Evolutionary conservation across 2,888 invertebrate species (phyloP), one percentile per base, ranked within the genome.

Genomic region (Drosophila planitibia): DNA sequence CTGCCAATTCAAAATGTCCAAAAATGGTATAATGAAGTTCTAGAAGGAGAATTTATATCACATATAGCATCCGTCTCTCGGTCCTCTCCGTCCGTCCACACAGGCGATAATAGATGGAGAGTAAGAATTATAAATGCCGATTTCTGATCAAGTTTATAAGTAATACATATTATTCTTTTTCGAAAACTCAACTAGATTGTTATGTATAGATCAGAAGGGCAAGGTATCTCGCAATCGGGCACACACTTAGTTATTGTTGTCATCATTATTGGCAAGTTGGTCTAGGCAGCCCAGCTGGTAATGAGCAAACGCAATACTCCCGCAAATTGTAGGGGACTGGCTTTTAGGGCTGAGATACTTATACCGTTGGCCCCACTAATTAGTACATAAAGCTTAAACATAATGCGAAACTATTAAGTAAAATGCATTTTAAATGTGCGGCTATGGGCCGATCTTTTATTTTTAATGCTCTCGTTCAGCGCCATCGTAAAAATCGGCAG

Each of bases 401-500:
- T 73, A 82, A 80, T 79, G 74, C 77, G 53, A 76, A 86, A 81
- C 89, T 82, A 86, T 86, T 86, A 86, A 86, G 69, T 73, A 72
- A 84, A 85, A 89, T 86, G 77, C 69, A 84, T 79, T 84, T 82
- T 84, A 77, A 83, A 89, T 84, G 79, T 63, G 58, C 58, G 60
- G 76, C 76, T 73, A 70, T 79, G 72, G 62, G 75, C 32, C 19
- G 64, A 53, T 65, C 57, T 59, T 59, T 52, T 39, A 52, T 14
- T 54, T 75, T 84, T 85, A 78, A 86, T 84, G 74, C 73, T 65
- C 61, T 62, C 66, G 68, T 74, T 75, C 70, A 80, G 86, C 86
- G 86, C 86, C 80, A 86, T 89, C 89, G 89, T 89, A 71, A 86
- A 89, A 82, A 71, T 75, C 74, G 68, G 72, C 82, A 82, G 84